Conservation (phyloP, 1,140 invertebrate genomes). For the Mylabris phalerata region DNA sequence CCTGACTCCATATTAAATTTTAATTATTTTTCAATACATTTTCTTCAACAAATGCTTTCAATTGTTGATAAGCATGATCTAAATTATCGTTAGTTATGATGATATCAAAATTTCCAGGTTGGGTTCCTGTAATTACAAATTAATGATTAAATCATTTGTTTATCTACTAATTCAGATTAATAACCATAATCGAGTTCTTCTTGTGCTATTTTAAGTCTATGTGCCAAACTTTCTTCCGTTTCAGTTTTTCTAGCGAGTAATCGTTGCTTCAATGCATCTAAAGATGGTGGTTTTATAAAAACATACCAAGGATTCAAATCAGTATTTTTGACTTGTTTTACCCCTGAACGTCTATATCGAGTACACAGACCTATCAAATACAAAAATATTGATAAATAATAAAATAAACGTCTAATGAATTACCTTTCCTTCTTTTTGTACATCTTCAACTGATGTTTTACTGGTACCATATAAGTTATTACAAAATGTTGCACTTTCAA, state of each 20-base stretch:
- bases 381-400: neutral
- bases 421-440: conserved; percentile 72
- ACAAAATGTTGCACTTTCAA: conserved; percentile 88
- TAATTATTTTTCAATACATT: conserved; percentile 11
- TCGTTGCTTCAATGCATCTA: conserved; percentile 72
- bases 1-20: too few relatives aligned
- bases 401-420: neutral
- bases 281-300: conserved; percentile 89
- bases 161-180: neutral
- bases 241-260: conserved; percentile 78
- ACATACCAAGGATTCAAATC: conserved; percentile 78
- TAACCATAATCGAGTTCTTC: conserved; percentile 81
- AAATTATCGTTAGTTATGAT: conserved; percentile 86
- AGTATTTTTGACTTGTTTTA: conserved; percentile 82
- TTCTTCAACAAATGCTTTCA: conserved; percentile 42
- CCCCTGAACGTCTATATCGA: conserved; percentile 96
- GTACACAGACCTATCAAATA: conserved; percentile 27
- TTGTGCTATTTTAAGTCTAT: conserved; percentile 64
- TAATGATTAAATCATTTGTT: neutral
- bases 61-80: conserved; percentile 74
- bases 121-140: conserved; percentile 46
- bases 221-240: conserved; percentile 74
- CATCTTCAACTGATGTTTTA: conserved; percentile 77
- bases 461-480: conserved; percentile 97
- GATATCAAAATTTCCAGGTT: conserved; percentile 79